phyloP scores from a whole-genome alignment of 2,888 invertebrate genomes.

The Agrochola lota region DNA sequence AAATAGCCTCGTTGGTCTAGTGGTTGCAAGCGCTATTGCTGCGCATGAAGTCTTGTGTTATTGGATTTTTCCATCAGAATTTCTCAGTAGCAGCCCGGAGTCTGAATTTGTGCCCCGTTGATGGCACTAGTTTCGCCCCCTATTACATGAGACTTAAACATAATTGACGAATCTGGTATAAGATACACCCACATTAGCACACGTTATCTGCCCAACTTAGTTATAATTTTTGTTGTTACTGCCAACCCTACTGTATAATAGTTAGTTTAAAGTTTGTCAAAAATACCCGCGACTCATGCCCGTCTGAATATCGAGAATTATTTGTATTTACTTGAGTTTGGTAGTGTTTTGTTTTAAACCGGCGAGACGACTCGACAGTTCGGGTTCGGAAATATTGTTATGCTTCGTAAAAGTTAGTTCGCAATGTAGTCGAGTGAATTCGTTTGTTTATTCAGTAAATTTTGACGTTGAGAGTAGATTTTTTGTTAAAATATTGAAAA shows the following conservation, averaged over 20 bases:
- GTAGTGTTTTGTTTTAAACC: constrained; percentile 53
- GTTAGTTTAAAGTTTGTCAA: constrained; percentile 57
- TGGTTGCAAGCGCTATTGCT: too few relatives aligned
- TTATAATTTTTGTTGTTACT: neutral
- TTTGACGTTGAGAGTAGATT: neutral
- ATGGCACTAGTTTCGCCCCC: too few relatives aligned
- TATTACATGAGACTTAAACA: too few relatives aligned
- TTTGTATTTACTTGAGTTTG: constrained; percentile 58
- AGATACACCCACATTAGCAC: too few relatives aligned
- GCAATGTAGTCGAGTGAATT: neutral
- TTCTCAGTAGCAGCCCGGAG: too few relatives aligned
- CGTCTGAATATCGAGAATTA: constrained; percentile 65
- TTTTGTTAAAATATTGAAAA: neutral
- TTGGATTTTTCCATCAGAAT: too few relatives aligned
- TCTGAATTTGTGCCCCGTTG: too few relatives aligned
- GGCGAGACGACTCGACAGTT: constrained; percentile 32
- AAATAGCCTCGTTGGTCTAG: too few relatives aligned
- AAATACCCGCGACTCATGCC: constrained; percentile 55
- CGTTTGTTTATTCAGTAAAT: neutral
- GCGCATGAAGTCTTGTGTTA: too few relatives aligned
- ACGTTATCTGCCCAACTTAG: too few relatives aligned
- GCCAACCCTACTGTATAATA: constrained; percentile 34
- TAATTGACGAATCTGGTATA: too few relatives aligned
- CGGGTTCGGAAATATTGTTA: constrained; percentile 48
- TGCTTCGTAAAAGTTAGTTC: constrained; percentile 28